A percentile compares a stretch with the other conserved stretches of the same genome.
phyloP scores from a whole-genome alignment of 2,113 vertebrate genomes.

The Phasianus colchicus region DNA sequence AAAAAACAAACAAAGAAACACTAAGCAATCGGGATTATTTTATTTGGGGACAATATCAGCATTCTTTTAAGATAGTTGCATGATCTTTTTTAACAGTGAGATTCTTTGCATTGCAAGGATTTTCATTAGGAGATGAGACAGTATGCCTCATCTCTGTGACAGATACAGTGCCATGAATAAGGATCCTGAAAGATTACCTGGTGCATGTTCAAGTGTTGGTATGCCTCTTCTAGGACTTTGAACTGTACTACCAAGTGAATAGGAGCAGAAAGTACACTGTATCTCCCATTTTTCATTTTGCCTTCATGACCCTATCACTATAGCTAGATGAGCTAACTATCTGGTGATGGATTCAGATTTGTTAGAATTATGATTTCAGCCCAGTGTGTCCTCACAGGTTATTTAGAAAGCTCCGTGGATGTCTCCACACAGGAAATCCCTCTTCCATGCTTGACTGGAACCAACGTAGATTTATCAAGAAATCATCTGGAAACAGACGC shows the following conservation, averaged over 20 bases:
- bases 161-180: neutral
- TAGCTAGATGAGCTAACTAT: neutral
- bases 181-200: neutral
- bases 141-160: neutral
- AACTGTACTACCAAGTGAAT: rapidly evolving
- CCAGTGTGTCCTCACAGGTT: neutral
- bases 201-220: no score
- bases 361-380: neutral
- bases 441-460: neutral
- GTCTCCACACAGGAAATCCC: neutral
- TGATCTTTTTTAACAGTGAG: neutral
- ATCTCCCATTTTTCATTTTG: neutral
- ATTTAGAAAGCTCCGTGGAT: neutral
- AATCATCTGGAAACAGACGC: neutral
- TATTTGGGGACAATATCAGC: neutral
- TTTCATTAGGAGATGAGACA: neutral
- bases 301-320: rapidly evolving
- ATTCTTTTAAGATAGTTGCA: neutral
- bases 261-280: neutral
- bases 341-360: neutral
- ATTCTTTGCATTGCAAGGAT: neutral
- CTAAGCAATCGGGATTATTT: neutral
- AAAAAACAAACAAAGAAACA: neutral
- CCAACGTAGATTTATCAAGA: neutral
- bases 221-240: neutral